Evolutionary conservation across 2,113 vertebrate species (phyloP).

Genomic region (Heterocephalus glaber): DNA sequence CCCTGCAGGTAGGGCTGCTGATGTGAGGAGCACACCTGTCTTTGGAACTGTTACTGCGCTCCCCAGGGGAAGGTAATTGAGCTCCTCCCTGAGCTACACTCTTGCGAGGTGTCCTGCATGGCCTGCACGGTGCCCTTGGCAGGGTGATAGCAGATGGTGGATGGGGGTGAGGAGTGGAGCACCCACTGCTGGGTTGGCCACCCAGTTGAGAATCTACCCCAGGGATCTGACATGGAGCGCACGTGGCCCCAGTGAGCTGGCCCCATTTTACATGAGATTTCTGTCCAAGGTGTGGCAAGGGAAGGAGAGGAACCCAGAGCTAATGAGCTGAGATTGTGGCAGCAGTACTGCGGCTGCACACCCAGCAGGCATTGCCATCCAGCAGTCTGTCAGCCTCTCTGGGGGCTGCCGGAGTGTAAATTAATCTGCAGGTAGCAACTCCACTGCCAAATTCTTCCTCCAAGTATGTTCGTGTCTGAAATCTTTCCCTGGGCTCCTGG

Average conservation of each 20-base stretch:
- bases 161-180: rapidly evolving
- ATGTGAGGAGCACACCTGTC: background rate
- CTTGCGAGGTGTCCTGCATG: background rate
- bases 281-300: background rate
- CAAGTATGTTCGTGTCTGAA: conserved; percentile 45
- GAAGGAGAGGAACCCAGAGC: background rate
- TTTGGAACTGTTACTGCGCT: background rate
- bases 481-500: conserved; percentile 34
- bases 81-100: background rate
- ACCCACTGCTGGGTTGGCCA: background rate
- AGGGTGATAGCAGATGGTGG: background rate
- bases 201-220: background rate
- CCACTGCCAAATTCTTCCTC: conserved; percentile 35
- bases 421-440: conserved; percentile 68
- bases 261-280: conserved; percentile 47
- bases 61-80: rapidly evolving
- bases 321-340: conserved; percentile 32
- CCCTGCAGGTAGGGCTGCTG: background rate
- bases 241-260: background rate
- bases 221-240: background rate
- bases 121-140: background rate
- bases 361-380: conserved; percentile 67
- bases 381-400: conserved; percentile 58
- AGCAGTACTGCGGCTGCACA: background rate
- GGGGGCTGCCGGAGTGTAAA: conserved; percentile 70